A percentile compares a stretch with the other conserved stretches of the same genome.
phyloP scores from a whole-genome alignment of 2,797 vertebrate genomes.

The Microctenopoma lineatum region DNA sequence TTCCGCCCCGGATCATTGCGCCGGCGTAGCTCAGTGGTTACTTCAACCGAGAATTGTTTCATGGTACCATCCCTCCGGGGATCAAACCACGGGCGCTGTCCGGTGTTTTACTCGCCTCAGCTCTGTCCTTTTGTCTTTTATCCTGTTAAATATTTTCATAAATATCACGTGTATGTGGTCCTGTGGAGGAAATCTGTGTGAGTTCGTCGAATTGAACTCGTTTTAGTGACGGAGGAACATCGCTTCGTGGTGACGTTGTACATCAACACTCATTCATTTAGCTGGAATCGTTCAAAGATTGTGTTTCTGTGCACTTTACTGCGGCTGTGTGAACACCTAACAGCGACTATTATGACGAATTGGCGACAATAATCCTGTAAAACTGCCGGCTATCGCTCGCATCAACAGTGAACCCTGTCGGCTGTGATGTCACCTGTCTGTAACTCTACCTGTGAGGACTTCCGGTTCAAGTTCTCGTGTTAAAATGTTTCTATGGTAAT shows the following conservation, averaged over 20 bases:
- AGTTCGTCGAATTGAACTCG: not conserved
- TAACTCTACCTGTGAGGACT: not conserved
- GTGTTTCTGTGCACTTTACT: not conserved
- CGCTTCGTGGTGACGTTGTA: rapidly evolving
- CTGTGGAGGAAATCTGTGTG: not conserved
- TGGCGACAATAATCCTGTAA: rapidly evolving
- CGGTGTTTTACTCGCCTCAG: not conserved
- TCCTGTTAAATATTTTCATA: not conserved
- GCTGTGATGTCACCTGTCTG: not conserved
- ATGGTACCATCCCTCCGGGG: not conserved
- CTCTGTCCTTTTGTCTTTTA: rapidly evolving
- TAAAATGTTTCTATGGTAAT: no score
- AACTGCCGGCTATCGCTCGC: rapidly evolving
- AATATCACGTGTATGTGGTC: rapidly evolving
- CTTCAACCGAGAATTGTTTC: not conserved
- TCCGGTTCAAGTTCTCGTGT: not conserved
- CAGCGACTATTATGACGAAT: not conserved
- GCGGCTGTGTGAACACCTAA: no score
- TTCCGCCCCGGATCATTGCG: rapidly evolving
- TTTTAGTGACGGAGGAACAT: not conserved
- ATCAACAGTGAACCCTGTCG: constrained; percentile 25
- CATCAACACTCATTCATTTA: not conserved
- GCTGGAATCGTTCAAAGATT: not conserved
- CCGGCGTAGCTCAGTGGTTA: constrained; percentile 55
- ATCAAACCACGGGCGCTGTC: constrained; percentile 11